Conservation (phyloP, 2,797 vertebrate species). For the Odontamblyopus lacepedii region DNA sequence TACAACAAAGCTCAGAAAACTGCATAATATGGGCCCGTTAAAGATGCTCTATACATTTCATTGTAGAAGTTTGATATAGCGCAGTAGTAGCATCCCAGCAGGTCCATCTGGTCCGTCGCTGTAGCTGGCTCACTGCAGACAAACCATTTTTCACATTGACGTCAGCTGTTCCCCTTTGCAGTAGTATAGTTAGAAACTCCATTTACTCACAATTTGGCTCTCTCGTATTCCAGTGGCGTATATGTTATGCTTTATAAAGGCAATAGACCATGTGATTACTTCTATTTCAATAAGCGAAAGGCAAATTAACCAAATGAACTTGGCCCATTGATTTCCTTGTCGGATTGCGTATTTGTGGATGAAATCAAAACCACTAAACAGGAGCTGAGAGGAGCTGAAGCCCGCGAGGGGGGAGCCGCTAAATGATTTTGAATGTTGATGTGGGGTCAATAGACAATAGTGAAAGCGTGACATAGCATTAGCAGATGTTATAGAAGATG, state of each 20-base stretch:
- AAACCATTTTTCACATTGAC: constrained; percentile 46
- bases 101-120: constrained; percentile 53
- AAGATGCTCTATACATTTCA: constrained; percentile 15
- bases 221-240: constrained; percentile 23
- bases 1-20: too few species aligned
- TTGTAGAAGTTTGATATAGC: constrained; percentile 27
- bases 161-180: constrained; percentile 36
- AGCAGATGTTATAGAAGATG: neutral
- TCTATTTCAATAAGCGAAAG: constrained; percentile 32
- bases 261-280: constrained; percentile 43
- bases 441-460: constrained; percentile 1
- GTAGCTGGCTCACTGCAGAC: constrained; percentile 36
- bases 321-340: constrained; percentile 22
- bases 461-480: constrained; percentile 8
- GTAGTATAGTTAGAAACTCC: constrained; percentile 10
- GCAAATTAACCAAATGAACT: constrained; percentile 31
- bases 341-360: constrained; percentile 16
- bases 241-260: constrained; percentile 37
- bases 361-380: constrained; percentile 38
- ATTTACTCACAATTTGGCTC: neutral
- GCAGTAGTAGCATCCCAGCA: constrained; percentile 44
- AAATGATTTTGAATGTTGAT: neutral
- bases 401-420: neutral
- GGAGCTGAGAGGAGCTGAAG: neutral
- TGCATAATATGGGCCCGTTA: too few species aligned